Percentiles rank a stretch among this genome's conserved stretches.
phyloP scores from a whole-genome alignment of 2,797 vertebrate species.

The Sparus aurata region DNA sequence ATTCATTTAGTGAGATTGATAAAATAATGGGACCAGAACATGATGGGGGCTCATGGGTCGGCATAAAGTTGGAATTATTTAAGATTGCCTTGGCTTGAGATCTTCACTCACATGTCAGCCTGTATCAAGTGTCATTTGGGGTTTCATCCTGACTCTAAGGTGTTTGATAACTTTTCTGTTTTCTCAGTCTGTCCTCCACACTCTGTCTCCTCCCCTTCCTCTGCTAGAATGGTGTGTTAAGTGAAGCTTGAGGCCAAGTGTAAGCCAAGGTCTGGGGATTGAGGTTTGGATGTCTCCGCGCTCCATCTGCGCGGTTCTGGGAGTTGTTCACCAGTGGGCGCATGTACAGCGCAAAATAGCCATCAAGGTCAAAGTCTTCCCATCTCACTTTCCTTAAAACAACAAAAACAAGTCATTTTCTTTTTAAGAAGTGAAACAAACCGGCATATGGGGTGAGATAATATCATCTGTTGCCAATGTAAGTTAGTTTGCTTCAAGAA shows the following conservation, averaged over 20 bases:
- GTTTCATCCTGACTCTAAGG: background rate
- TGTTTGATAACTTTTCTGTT: slow-evolving; percentile 14
- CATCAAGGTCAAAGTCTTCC: slow-evolving; percentile 32
- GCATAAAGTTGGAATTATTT: background rate
- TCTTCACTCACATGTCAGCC: background rate
- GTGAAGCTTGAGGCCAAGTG: slow-evolving; percentile 7
- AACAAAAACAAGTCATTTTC: slow-evolving; percentile 46
- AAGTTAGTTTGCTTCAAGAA: slow-evolving; percentile 34
- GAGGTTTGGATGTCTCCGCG: slow-evolving; percentile 35
- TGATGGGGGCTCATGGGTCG: background rate
- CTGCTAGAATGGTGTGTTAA: slow-evolving; percentile 4
- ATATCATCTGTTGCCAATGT: slow-evolving; percentile 37
- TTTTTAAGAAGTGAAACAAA: slow-evolving; percentile 40
- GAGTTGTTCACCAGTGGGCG: slow-evolving; percentile 26
- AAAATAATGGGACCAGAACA: background rate
- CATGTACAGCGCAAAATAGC: slow-evolving; percentile 11
- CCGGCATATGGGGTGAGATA: slow-evolving; percentile 49
- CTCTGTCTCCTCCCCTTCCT: background rate
- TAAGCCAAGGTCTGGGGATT: slow-evolving; percentile 39
- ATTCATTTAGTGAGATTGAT: background rate
- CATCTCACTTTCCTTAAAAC: slow-evolving; percentile 39
- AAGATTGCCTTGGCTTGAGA: background rate
- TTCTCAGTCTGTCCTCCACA: slow-evolving; percentile 1
- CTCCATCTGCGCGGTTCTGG: slow-evolving; percentile 36
- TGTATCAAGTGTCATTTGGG: background rate